These are phyloP conservation scores for Xestia xanthographa DNA, from an alignment of 2,888 invertebrate genomes.

Conservation along the genomic window DNA sequence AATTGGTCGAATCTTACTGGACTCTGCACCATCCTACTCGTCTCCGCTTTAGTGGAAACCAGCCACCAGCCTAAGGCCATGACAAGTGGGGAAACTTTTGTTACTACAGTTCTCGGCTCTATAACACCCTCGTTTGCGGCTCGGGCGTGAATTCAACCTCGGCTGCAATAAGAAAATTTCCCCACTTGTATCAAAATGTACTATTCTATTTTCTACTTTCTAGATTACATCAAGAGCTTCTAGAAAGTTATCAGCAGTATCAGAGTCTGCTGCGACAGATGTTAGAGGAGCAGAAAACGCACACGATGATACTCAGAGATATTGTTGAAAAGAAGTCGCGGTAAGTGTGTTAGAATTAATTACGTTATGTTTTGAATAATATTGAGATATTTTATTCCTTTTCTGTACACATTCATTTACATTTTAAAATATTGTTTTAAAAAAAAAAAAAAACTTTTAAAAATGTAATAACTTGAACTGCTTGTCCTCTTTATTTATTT, in stretches of 20 bases:
- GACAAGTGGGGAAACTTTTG: too few species aligned
- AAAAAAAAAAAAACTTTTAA: too few species aligned
- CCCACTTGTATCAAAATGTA: too few species aligned
- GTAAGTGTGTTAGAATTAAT: conserved; percentile 67
- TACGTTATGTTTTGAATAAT: neutral
- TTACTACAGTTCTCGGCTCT: too few species aligned
- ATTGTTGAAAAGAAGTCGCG: conserved; percentile 79
- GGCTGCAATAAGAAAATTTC: too few species aligned
- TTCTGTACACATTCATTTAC: too few species aligned
- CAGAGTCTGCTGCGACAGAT: conserved; percentile 93
- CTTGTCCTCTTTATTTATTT: neutral
- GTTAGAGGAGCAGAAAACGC: conserved; percentile 92
- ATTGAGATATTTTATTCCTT: neutral
- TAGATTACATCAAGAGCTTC: conserved; percentile 93
- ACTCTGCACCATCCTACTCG: neutral
- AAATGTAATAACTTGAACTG: too few species aligned
- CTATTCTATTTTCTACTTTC: conserved; percentile 50
- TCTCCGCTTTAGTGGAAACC: neutral
- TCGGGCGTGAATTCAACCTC: too few species aligned
- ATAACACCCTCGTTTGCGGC: too few species aligned
- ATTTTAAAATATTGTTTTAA: too few species aligned
- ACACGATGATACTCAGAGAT: conserved; percentile 90
- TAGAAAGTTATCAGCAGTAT: conserved; percentile 94
- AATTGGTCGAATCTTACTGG: neutral
- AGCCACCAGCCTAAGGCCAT: neutral